Evolutionary conservation across 2,888 invertebrate genomes (phyloP).

Genomic region (Argyresthia goedartella): DNA sequence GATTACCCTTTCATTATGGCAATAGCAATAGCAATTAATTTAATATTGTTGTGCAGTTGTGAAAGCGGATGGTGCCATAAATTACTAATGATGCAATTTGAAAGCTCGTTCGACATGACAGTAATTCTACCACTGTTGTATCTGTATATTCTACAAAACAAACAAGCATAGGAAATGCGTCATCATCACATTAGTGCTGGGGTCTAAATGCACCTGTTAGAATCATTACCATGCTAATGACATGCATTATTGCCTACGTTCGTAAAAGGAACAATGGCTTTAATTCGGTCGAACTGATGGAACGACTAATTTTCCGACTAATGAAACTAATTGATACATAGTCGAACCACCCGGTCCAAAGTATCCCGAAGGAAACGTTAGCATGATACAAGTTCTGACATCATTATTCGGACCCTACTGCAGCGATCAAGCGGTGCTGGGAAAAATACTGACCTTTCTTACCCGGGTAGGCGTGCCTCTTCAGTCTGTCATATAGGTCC

Average conservation of each 20-base stretch:
- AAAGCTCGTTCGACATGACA: constrained; percentile 2
- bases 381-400: not conserved
- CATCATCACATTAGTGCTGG: not conserved
- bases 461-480: constrained; percentile 92
- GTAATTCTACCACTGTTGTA: not conserved
- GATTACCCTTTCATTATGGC: too few species aligned
- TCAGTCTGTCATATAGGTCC: constrained; percentile 94
- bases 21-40: not conserved
- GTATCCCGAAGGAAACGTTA: too few species aligned
- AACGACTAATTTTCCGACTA: too few species aligned
- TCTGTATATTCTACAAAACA: constrained; percentile 1
- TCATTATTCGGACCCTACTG: too few species aligned
- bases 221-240: too few species aligned
- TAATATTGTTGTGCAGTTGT: not conserved
- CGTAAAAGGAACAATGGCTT: too few species aligned
- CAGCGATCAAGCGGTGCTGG: constrained; percentile 7
- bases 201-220: not conserved
- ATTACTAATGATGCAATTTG: constrained; percentile 2
- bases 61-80: constrained; percentile 2
- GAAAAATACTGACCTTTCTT: constrained; percentile 86
- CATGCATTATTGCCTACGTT: too few species aligned
- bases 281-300: too few species aligned
- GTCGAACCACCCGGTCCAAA: too few species aligned
- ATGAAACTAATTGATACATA: too few species aligned
- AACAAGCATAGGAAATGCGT: not conserved